A percentile compares a stretch with the other conserved stretches of the same genome.
These are phyloP conservation scores for Drosophila willistoni DNA, from an alignment of 1,140 invertebrate genomes.

Conservation along the genomic window DNA sequence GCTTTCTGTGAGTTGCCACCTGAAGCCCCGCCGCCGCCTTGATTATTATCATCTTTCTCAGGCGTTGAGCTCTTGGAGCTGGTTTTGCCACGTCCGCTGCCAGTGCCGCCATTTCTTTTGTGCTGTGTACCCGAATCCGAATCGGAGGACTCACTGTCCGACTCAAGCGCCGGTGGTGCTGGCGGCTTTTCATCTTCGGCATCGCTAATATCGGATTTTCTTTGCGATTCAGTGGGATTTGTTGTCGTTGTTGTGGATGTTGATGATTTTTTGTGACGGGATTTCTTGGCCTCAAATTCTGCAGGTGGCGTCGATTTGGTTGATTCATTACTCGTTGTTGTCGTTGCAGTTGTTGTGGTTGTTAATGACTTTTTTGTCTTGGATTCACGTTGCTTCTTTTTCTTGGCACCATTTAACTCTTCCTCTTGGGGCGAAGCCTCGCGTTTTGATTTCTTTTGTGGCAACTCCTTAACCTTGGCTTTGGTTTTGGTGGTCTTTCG, in stretches of 20 bases:
- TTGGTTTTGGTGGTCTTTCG: constrained; percentile 81
- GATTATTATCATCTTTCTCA: constrained; percentile 46
- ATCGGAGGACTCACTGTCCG: constrained; percentile 74
- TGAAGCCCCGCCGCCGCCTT: constrained; percentile 31
- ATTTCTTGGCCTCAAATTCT: constrained; percentile 54
- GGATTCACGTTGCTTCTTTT: constrained; percentile 83
- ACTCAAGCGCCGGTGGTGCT: constrained; percentile 54
- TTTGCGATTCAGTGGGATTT: constrained; percentile 36
- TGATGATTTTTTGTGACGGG: constrained; percentile 52
- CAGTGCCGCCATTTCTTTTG: constrained; percentile 66
- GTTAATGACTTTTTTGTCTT: constrained; percentile 84
- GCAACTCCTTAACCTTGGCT: constrained; percentile 78
- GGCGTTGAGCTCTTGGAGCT: constrained; percentile 67
- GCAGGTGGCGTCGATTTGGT: constrained; percentile 37
- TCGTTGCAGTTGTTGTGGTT: no score
- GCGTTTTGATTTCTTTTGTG: constrained; percentile 41
- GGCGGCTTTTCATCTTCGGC: constrained; percentile 63
- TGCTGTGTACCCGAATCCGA: constrained; percentile 78
- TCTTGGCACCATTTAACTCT: constrained; percentile 65
- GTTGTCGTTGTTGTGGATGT: constrained; percentile 1
- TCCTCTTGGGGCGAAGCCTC: constrained; percentile 43
- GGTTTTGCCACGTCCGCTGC: constrained; percentile 37
- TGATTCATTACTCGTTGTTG: constrained; percentile 18
- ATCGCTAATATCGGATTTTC: constrained; percentile 74
- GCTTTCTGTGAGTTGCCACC: constrained; percentile 85